A percentile compares a stretch with the other conserved stretches of the same genome.
Conservation (phyloP, 2,888 invertebrate species). For the Hipparchia sbordonii region DNA sequence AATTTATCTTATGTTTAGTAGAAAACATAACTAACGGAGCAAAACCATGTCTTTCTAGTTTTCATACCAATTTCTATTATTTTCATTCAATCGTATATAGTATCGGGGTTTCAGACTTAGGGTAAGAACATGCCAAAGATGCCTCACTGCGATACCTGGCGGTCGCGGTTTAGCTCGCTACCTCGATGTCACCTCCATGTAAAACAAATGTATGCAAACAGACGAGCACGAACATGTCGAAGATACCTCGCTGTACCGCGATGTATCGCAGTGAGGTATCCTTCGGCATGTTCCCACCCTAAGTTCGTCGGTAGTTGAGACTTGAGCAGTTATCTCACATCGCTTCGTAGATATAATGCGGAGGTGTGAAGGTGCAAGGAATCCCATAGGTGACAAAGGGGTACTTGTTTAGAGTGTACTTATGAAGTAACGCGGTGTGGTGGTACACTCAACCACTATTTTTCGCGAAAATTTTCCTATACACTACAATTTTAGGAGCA, state of each 20-base stretch:
- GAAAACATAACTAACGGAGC: no score
- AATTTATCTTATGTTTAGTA: no score
- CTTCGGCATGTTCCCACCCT: neutral
- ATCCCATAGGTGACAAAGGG: slow-evolving; percentile 34
- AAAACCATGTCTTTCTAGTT: no score
- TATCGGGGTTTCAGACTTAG: neutral
- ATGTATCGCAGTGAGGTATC: no score
- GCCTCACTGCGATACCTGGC: no score
- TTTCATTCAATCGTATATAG: neutral
- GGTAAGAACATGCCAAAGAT: no score
- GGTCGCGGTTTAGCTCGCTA: no score
- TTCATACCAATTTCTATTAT: no score
- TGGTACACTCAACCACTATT: slow-evolving; percentile 25
- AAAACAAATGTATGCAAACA: no score
- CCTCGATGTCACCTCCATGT: no score
- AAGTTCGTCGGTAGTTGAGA: neutral
- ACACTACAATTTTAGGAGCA: neutral
- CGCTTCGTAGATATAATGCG: slow-evolving; percentile 13
- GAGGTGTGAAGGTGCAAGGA: slow-evolving; percentile 30
- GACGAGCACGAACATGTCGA: no score
- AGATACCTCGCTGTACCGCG: no score
- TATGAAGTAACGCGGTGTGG: slow-evolving; percentile 30
- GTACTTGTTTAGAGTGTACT: slow-evolving; percentile 34
- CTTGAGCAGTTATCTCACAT: neutral
- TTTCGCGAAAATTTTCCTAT: neutral